A percentile compares a stretch with the other conserved stretches of the same genome.
These are phyloP conservation scores for Chaetodon auriga DNA, from an alignment of 2,113 vertebrate species.

Conservation along the genomic window DNA sequence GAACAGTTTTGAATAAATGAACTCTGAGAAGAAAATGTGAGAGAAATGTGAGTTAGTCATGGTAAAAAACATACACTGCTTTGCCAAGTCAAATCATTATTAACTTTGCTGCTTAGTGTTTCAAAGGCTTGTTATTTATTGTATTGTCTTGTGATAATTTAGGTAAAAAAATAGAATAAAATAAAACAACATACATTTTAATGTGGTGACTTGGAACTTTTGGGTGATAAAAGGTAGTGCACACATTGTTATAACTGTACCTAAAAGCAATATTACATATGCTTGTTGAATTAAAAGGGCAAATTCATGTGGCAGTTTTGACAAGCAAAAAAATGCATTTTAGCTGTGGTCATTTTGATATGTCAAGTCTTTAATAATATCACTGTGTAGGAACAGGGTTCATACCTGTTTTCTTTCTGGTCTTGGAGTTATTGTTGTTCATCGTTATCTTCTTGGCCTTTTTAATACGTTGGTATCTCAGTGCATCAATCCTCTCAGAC, in stretches of 20 bases:
- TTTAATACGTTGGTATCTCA: constrained; percentile 98
- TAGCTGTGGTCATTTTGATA: not conserved
- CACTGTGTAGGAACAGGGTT: constrained; percentile 19
- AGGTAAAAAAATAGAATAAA: not conserved
- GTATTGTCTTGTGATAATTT: not conserved
- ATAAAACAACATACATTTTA: not conserved
- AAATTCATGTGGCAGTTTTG: not conserved
- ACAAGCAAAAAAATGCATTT: no score
- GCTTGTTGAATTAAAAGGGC: not conserved
- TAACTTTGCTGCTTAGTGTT: no score
- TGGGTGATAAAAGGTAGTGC: not conserved
- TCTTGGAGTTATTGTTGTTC: constrained; percentile 96
- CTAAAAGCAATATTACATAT: not conserved
- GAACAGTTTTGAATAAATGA: no score
- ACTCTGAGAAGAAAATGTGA: no score
- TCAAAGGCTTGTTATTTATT: not conserved
- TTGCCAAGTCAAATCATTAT: no score
- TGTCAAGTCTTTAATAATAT: constrained; percentile 9
- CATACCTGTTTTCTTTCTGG: constrained; percentile 96
- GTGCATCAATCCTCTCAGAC: constrained; percentile 99
- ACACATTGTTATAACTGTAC: not conserved
- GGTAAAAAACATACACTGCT: no score
- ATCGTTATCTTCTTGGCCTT: constrained; percentile 97
- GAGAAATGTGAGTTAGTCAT: no score
- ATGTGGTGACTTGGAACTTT: not conserved